Percentiles rank a stretch among this genome's conserved stretches.
phyloP scores from a whole-genome alignment of 1,140 invertebrate genomes.

The Zaprionus nigranus region DNA sequence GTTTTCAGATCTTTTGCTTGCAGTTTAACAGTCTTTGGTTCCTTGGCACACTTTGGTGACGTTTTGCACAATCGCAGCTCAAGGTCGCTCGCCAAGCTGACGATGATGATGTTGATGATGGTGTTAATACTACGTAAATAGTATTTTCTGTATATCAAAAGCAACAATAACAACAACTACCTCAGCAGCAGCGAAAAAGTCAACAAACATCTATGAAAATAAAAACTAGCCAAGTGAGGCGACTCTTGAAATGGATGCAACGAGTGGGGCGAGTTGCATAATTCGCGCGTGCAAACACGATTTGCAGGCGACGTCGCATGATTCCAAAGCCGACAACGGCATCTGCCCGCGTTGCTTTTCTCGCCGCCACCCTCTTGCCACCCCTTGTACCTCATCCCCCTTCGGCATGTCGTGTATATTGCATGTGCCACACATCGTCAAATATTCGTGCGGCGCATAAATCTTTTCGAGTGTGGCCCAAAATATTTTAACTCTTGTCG shows the following conservation, averaged over 20 bases:
- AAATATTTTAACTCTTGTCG: slow-evolving; percentile 52
- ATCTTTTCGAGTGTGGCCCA: slow-evolving; percentile 43
- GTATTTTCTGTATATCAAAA: slow-evolving; percentile 37
- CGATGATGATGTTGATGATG: not conserved
- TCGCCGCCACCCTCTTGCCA: not conserved
- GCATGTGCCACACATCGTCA: slow-evolving; percentile 47
- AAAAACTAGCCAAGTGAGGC: slow-evolving; percentile 32
- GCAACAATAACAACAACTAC: not conserved
- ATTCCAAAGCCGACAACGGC: slow-evolving; percentile 27
- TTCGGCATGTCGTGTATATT: slow-evolving; percentile 13
- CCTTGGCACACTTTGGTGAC: slow-evolving; percentile 27
- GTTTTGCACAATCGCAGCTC: slow-evolving; percentile 33
- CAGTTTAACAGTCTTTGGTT: slow-evolving; percentile 1
- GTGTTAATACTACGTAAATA: slow-evolving; percentile 17
- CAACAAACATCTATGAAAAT: slow-evolving; percentile 27
- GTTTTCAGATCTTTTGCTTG: slow-evolving; percentile 4
- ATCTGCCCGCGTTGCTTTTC: not conserved
- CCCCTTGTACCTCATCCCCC: not conserved
- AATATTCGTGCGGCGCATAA: slow-evolving; percentile 53
- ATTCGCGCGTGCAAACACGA: slow-evolving; percentile 47
- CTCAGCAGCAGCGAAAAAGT: slow-evolving; percentile 16
- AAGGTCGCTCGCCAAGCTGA: slow-evolving; percentile 26
- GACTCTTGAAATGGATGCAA: slow-evolving; percentile 28
- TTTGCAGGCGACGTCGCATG: slow-evolving; percentile 18
- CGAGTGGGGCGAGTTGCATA: slow-evolving; percentile 41